Base-by-base conservation (phyloP, 2,888 invertebrate species). In the Thereva unica region DNA sequence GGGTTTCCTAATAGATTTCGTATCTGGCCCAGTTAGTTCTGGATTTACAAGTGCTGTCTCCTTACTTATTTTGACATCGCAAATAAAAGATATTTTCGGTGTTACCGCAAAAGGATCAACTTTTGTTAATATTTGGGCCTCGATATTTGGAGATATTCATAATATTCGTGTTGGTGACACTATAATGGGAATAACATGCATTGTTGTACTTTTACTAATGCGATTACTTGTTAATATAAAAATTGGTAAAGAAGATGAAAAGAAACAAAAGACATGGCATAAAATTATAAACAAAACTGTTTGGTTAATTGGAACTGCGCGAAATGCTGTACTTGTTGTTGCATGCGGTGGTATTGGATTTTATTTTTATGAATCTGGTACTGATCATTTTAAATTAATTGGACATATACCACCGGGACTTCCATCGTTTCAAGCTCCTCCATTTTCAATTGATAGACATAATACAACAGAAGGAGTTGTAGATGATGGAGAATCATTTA, bases 21-120 rank as follows among this genome's bases (percentile, higher is more conserved):
- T 95, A 34, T 93, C 93, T 2, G 93, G 92, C 0, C 93, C 95
- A 0, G 94, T 95, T 0, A 91, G 92, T 23, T 92, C 91, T 0
- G 93, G 93, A 6, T 95, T 94, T 79, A 94, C 94, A 1, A 93
- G 93, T 4, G 94, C 95, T 8, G 94, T 92, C 6, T 93, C 95
- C 38, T 83, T 95, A 61, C 92, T 94, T 76, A 95, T 95, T 74
- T 88, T 93, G 65, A 89, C 92, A 0, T 93, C 93, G 4, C 95
- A 95, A 81, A 84, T 94, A 64, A 93, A 93, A 81, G 91, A 92
- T 78, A 83, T 93, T 67, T 84, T 93, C 66, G 92, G 91, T 5
- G 89, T 93, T 71, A 75, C 80, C 41, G 89, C 89, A 23, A 83
- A 83, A n/a, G 92, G 93, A 35, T 84, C 85, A 53, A 93, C 93